Evolutionary conservation across 2,797 vertebrate genomes (phyloP), one percentile per base, ranked within the genome.

Genomic region (Danio albolineatus): DNA sequence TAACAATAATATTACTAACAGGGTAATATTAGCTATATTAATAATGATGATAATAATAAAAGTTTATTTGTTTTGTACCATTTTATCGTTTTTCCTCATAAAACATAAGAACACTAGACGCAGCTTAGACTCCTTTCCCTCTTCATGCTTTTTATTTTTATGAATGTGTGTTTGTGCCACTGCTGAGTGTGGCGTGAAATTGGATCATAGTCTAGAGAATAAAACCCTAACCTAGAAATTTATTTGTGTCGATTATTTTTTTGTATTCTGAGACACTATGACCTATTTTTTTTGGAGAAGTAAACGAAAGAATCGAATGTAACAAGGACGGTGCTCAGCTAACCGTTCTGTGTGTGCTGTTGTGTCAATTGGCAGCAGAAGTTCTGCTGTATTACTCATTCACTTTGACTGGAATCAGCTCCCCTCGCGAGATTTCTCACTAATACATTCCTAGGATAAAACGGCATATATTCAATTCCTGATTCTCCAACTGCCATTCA

Each of bases 161-260:
- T 69, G 46, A 76, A 38, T 73, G 54, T 57, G 66, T 67, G 60
- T 77, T 73, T 70, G 64, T 70, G 60, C 54, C 43, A 70, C 59
- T 76, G 53, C 48, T 79, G 78, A 83, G 76, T 73, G 78, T 77
- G 67, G 81, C 81, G 82, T 85, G 78, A 86, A 80, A 87, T 85
- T 71, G 80, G 78, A 87, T 88, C 88, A 85, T 64, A 86, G 78
- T 80, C 67, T 60, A 79, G 61, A 76, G 79, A 85, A 85, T 78
- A 81, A 85, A 85, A 57, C 70, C 62, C 73, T 76, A 57, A 82
- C 76, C 71, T 69, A 79, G 61, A 81, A 82, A 77, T 87, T 10
- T 84, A 79, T 82, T 80, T 66, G 79, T 66, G 67, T 70, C 39
- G 67, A 74, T 80, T 80, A 74, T 82, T 73, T 75, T 77, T 41